Base-by-base conservation (phyloP, 2,888 invertebrate species). In the Heteromurus nitidus region DNA sequence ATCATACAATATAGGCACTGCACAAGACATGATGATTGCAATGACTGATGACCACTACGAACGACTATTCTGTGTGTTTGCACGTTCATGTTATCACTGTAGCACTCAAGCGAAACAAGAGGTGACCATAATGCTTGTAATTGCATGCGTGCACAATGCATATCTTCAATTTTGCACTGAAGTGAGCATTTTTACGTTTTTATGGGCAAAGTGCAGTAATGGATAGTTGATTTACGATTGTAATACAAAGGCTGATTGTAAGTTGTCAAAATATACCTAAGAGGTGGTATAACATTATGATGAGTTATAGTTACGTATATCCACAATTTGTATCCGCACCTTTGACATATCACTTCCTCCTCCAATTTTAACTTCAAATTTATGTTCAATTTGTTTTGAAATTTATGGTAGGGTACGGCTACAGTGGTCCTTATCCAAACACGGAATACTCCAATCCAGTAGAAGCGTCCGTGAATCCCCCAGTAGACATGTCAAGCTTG, bases 371-470 rank as follows among this genome's bases (percentile, higher is more conserved):
- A n/a, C n/a, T n/a, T n/a, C n/a, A n/a, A n/a, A n/a, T n/a, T n/a
- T n/a, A n/a, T n/a, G n/a, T 16, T 13, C 47, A 47, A 47, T 47
- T 3, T 62, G 16, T 20, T 55, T 7, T 5, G 5, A 7, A n/a
- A 24, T 28, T 26, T 30, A 31, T 69, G n/a, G 9, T 22, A 82
- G 84, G 82, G 18, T 84, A 84, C 47, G 84, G 84, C 16, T 67
- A 79, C 42, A 77, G 77, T 28, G 84, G 84, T 42, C 84, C 84
- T 22, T 84, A 84, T 67, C 84, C 81, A 1, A 82, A 84, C 53
- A 77, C 77, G 20, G 84, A 82, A 64, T 84, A 84, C 50, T 82
- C 84, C 30, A 77, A 18, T 47, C 76, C 70, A 9, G 76, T 70
- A 11, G 58, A n/a, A 26, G n/a, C 69, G 3, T 69, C 76, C n/a